Conservation (phyloP, 2,797 vertebrate genomes). For the Protonibea diacanthus region DNA sequence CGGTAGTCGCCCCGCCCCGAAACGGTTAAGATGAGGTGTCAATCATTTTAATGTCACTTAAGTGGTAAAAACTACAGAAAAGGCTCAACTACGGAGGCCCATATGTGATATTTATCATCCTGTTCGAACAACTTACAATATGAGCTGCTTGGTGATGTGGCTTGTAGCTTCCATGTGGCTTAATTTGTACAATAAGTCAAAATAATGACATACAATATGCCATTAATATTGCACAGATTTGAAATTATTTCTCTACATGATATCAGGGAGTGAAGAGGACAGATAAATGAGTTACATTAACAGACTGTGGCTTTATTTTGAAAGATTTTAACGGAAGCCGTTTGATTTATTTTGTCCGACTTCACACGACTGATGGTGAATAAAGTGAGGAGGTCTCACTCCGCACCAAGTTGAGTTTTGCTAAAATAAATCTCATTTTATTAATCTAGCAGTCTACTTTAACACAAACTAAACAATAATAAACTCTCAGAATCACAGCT, state of each 20-base stretch:
- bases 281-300: not conserved
- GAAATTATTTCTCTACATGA: not conserved
- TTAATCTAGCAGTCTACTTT: not conserved
- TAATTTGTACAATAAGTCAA: not conserved
- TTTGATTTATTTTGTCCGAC: not conserved
- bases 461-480: not conserved
- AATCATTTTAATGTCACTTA: constrained; percentile 33
- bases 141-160: not conserved
- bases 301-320: not conserved
- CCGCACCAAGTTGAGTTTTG: not conserved
- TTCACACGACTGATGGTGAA: not conserved
- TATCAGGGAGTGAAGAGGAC: not conserved
- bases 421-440: not conserved
- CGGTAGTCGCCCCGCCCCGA: not conserved
- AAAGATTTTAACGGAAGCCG: not conserved
- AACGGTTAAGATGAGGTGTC: constrained; percentile 28
- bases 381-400: not conserved
- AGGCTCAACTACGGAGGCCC: too few species aligned
- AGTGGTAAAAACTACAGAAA: too few species aligned
- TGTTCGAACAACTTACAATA: not conserved
- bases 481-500: not conserved
- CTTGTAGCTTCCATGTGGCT: not conserved
- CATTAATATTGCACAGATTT: not conserved
- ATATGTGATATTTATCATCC: too few species aligned
- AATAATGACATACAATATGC: not conserved